Evolutionary conservation across 2,113 vertebrate genomes (phyloP).

Genomic region (Ornithorhynchus anatinus): DNA sequence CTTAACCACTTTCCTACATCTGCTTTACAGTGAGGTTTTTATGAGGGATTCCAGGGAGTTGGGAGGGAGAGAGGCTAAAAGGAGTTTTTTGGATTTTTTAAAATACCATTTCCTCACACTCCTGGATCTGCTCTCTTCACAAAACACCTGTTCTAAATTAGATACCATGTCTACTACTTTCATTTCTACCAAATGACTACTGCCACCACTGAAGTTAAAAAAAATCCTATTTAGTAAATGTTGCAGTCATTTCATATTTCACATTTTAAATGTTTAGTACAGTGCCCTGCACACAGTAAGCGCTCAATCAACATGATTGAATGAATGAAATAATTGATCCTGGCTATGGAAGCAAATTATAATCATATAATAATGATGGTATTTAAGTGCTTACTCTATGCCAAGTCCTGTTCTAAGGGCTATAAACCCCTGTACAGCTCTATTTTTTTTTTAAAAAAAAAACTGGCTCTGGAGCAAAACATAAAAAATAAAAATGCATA

Average conservation of each 20-base stretch:
- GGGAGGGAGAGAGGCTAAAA: background rate
- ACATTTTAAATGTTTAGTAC: too few species aligned
- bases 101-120: constrained; percentile 15
- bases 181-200: constrained; percentile 8
- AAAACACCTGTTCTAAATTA: constrained; percentile 42
- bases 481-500: too few species aligned
- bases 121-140: background rate
- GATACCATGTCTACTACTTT: background rate
- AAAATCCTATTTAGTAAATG: constrained; percentile 8
- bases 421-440: too few species aligned
- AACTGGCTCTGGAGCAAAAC: too few species aligned
- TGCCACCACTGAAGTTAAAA: constrained; percentile 20
- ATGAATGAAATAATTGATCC: too few species aligned
- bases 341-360: too few species aligned
- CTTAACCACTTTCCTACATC: constrained; percentile 60
- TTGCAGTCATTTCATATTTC: constrained; percentile 38
- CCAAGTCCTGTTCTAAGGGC: too few species aligned
- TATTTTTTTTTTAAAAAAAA: too few species aligned
- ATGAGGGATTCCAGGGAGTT: background rate
- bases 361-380: too few species aligned
- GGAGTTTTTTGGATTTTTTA: constrained; percentile 7
- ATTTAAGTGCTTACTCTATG: too few species aligned
- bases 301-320: too few species aligned
- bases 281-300: too few species aligned
- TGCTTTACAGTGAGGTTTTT: constrained; percentile 56